Conservation (phyloP, 2,888 invertebrate species). For the Eupeodes luniger region DNA sequence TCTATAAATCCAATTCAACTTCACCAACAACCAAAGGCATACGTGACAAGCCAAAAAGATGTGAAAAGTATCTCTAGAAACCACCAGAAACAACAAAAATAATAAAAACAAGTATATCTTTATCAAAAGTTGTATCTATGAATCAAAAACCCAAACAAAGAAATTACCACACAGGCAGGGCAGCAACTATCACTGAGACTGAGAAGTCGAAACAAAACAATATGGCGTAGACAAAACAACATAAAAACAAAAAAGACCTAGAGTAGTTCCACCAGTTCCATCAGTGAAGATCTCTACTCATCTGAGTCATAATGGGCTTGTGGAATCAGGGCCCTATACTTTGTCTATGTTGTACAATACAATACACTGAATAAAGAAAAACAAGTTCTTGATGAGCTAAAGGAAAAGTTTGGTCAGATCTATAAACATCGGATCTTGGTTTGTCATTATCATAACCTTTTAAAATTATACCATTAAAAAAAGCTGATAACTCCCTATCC, state of each 20-base stretch:
- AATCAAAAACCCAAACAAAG: constrained; percentile 56
- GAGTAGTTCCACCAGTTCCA: constrained; percentile 7
- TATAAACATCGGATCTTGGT: too few relatives aligned
- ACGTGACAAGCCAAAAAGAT: constrained; percentile 22
- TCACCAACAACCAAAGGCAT: background rate
- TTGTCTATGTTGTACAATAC: background rate
- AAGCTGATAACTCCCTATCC: too few relatives aligned
- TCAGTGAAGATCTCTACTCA: constrained; percentile 26
- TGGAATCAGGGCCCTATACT: background rate
- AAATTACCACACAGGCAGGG: constrained; percentile 53
- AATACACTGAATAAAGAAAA: background rate
- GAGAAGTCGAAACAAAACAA: background rate
- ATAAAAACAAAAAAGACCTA: background rate
- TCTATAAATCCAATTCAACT: constrained; percentile 21
- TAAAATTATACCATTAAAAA: too few relatives aligned
- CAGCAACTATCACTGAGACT: constrained; percentile 1
- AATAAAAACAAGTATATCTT: background rate
- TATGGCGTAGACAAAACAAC: constrained; percentile 10
- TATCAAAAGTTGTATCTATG: constrained; percentile 41
- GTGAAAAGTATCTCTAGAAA: background rate
- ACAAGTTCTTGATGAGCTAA: background rate
- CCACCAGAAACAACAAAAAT: background rate
- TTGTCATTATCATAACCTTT: too few relatives aligned
- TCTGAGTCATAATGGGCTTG: constrained; percentile 22
- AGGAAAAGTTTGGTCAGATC: background rate